Conservation (phyloP, 2,113 vertebrate genomes). For the Rhagologus leucostigma region DNA sequence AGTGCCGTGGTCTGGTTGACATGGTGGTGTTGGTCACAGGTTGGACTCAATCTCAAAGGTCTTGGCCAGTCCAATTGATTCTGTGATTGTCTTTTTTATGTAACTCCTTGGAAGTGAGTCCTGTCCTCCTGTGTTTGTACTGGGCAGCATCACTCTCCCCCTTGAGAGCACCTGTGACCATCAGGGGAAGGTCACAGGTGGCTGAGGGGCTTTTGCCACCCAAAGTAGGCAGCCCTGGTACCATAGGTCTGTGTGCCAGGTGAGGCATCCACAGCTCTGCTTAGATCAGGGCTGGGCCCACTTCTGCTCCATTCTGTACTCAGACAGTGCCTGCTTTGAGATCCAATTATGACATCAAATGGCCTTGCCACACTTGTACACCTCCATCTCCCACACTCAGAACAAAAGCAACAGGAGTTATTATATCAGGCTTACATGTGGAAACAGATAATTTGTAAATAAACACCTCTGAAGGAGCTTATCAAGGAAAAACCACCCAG, state of each 20-base stretch:
- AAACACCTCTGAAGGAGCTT: conserved; percentile 30
- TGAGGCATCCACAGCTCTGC: not conserved
- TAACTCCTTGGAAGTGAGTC: not conserved
- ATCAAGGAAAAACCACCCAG: not conserved
- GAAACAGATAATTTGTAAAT: conserved; percentile 10
- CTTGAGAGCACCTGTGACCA: not conserved
- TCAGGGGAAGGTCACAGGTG: not conserved
- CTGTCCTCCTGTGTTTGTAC: not conserved
- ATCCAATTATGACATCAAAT: not conserved
- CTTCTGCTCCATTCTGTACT: not conserved
- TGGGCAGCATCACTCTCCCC: not conserved
- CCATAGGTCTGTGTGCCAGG: not conserved
- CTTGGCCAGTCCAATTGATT: not conserved
- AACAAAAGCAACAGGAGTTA: not conserved
- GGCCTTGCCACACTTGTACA: not conserved
- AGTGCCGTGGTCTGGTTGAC: not conserved
- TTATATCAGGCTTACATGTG: not conserved
- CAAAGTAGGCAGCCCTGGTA: fast-evolving
- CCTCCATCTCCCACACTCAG: not conserved
- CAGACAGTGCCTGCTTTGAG: not conserved
- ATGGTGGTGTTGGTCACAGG: not conserved
- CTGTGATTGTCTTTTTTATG: not conserved
- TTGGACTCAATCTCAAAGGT: not conserved
- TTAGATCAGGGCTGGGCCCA: not conserved
- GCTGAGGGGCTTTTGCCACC: not conserved